A percentile compares a stretch with the other conserved stretches of the same genome.
Evolutionary conservation across 2,113 vertebrate genomes (phyloP).

Genomic region (Rhombomys opimus): DNA sequence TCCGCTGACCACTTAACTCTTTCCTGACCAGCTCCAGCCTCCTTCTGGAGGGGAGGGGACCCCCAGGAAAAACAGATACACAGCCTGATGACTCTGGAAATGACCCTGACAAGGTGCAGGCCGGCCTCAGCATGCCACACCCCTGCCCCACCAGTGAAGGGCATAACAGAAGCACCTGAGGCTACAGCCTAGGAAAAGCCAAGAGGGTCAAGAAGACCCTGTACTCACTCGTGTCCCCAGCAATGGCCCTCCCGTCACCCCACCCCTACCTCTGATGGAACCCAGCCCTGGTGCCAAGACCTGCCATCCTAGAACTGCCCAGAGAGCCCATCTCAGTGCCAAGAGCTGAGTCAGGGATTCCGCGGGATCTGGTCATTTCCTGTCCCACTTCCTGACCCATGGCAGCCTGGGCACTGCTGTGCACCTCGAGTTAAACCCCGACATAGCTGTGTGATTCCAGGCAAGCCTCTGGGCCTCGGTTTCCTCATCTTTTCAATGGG

Average conservation of each 20-base stretch:
- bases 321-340: slow-evolving; percentile 22
- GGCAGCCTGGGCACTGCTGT: background rate
- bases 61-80: background rate
- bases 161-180: background rate
- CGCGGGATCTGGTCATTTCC: slow-evolving; percentile 79
- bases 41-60: background rate
- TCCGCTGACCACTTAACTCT: slow-evolving; percentile 54
- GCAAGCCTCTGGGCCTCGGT: background rate
- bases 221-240: background rate
- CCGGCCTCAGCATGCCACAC: background rate
- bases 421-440: background rate
- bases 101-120: background rate
- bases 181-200: background rate
- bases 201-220: background rate
- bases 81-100: background rate
- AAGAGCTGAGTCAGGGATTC: slow-evolving; percentile 82
- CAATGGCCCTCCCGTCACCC: background rate
- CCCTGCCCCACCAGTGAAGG: background rate
- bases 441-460: background rate
- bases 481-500: background rate
- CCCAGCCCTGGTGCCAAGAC: background rate
- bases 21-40: background rate
- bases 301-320: slow-evolving; percentile 54
- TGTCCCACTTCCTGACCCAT: slow-evolving; percentile 56
- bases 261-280: background rate